Percentiles rank a stretch among this genome's conserved stretches.
phyloP scores from a whole-genome alignment of 2,113 vertebrate genomes.

The Isichthys henryi region DNA sequence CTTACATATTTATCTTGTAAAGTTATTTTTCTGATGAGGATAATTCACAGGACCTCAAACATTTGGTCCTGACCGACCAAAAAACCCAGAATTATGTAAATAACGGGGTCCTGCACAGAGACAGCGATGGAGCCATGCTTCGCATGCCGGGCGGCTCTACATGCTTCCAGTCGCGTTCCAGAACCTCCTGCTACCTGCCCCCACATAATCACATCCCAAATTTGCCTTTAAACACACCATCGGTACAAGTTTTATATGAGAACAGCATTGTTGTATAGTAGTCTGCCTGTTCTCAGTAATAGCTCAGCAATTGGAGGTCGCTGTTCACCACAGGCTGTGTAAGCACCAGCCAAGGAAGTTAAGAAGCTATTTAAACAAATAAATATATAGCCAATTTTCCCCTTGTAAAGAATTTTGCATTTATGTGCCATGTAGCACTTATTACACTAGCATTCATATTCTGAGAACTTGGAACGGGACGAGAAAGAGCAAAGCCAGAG shows the following conservation, averaged over 20 bases:
- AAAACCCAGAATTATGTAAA: neutral
- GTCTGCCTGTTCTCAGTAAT: neutral
- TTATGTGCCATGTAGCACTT: neutral
- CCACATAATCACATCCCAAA: conserved; percentile 7
- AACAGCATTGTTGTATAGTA: neutral
- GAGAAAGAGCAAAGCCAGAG: conserved; percentile 16
- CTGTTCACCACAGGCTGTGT: conserved; percentile 6
- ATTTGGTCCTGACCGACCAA: neutral
- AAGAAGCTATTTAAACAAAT: conserved; percentile 6
- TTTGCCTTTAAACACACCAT: neutral
- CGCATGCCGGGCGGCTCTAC: neutral
- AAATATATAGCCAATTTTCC: neutral
- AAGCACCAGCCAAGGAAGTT: neutral
- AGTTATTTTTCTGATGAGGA: neutral
- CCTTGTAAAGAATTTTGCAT: neutral
- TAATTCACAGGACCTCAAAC: neutral
- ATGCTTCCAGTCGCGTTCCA: neutral
- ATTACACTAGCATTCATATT: neutral
- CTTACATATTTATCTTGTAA: neutral
- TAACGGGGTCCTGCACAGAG: neutral
- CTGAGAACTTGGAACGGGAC: conserved; percentile 4
- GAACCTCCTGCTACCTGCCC: neutral
- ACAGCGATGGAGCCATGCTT: neutral
- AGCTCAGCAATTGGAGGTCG: neutral
- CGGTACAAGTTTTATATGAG: neutral